Percentiles rank a stretch among this genome's conserved stretches.
Conservation (phyloP, 2,888 invertebrate species). For the Slavum lentiscoides region DNA sequence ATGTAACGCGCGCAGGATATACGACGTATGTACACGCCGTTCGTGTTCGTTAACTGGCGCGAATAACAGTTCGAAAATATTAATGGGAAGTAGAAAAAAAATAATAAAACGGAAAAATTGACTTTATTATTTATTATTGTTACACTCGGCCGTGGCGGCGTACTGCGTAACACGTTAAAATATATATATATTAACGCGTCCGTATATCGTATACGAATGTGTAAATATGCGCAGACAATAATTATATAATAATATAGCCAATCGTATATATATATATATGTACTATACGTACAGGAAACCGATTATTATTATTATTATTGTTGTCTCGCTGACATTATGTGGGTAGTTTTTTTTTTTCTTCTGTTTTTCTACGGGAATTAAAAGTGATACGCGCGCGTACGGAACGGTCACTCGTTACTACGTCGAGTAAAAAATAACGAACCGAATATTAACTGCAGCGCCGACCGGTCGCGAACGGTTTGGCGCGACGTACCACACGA, state of each 20-base stretch:
- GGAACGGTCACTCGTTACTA: conserved; percentile 41
- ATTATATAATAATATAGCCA: conserved; percentile 36
- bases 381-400: conserved; percentile 26
- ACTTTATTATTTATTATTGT: conserved; percentile 1
- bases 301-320: conserved; percentile 7
- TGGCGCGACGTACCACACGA: not conserved
- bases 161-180: no score
- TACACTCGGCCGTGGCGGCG: no score
- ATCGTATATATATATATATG: not conserved
- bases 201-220: not conserved
- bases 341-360: conserved; percentile 51
- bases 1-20: conserved; percentile 51
- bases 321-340: conserved; percentile 25
- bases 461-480: not conserved
- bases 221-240: not conserved
- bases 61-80: conserved; percentile 25
- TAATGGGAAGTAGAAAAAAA: conserved; percentile 12
- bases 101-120: conserved; percentile 31
- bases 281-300: conserved; percentile 37
- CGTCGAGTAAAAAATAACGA: conserved; percentile 41
- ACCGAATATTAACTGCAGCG: conserved; percentile 20
- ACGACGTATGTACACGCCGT: no score
- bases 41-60: conserved; percentile 45
- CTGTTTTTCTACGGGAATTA: conserved; percentile 41
- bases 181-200: not conserved